phyloP scores from a whole-genome alignment of 2,888 invertebrate genomes.

The Urechis unicinctus region DNA sequence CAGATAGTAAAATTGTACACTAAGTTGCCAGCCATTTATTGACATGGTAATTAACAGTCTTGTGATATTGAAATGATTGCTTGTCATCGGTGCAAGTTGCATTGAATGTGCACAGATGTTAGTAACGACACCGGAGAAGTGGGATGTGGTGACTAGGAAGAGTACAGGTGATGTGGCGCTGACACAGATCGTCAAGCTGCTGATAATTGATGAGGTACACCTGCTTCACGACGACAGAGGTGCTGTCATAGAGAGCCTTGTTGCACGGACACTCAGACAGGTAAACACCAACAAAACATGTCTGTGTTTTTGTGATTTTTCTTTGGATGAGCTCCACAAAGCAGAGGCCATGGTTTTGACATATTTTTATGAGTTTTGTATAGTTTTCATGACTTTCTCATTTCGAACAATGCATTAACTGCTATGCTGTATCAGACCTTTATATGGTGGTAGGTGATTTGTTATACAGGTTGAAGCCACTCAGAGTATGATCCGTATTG shows the following conservation, averaged over 20 bases:
- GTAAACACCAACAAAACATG: constrained; percentile 36
- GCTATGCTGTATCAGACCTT: not conserved
- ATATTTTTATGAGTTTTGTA: too few relatives aligned
- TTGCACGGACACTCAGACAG: constrained; percentile 88
- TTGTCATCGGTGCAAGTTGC: constrained; percentile 1
- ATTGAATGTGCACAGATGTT: constrained; percentile 70
- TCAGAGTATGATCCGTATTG: constrained; percentile 82
- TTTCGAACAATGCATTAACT: too few relatives aligned
- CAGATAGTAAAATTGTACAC: too few relatives aligned
- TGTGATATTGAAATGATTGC: too few relatives aligned
- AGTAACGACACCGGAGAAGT: constrained; percentile 98
- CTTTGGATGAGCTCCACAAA: too few relatives aligned
- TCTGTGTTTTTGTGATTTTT: not conserved
- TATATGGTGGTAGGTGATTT: not conserved
- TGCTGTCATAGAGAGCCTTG: constrained; percentile 93
- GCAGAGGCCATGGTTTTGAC: too few relatives aligned
- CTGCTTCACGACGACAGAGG: constrained; percentile 94
- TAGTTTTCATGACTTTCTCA: too few relatives aligned
- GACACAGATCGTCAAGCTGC: constrained; percentile 79
- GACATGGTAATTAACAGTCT: too few relatives aligned
- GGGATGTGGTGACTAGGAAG: constrained; percentile 98
- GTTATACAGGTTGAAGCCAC: constrained; percentile 54
- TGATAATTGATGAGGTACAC: constrained; percentile 93
- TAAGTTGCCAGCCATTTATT: too few relatives aligned
- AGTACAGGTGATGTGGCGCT: constrained; percentile 55